Base-by-base conservation (phyloP, 2,797 vertebrate species). In the Oreortyx pictus region DNA sequence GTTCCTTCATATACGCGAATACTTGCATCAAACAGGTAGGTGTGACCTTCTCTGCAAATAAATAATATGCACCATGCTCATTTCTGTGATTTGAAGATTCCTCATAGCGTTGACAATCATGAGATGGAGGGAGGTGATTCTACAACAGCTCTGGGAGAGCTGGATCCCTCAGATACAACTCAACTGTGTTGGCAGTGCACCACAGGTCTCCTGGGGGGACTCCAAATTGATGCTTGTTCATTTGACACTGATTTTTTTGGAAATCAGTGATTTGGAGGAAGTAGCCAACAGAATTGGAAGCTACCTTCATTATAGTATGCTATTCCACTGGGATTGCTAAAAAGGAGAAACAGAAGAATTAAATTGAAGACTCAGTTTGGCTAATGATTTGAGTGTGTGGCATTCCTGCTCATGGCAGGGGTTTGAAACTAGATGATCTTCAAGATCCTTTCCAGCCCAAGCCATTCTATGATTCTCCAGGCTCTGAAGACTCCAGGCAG, bases 91-190 rank as follows among this genome's bases (percentile, higher is more conserved):
- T 31, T 9, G 70, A 59, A 15, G n/a, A 3, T 59, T 74, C 47
- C 29, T 56, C 23, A 29, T 6, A 11, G 13, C 7, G 6, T 9
- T 22, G 41, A 23, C 20, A 44, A 31, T 16, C n/a, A 31, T 56
- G 47, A 14, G 31, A 15, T 13, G n/a, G 24, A 5, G 20, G n/a
- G 20, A 88, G 7, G 1, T 0, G 0, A 3, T 37, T 39, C 46
- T 68, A 65, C 47, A 57, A 12, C 6, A 33, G 29, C 5, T 2
- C 73, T 78, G 61, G 59, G 67, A 73, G 44, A 57, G 19, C 47
- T 52, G 27, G 43, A 4, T 44, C 76, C 56, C 8, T 72, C 52
- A 43, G 18, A 0, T 8, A 6, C 2, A 31, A 14, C 29, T 77
- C 60, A 41, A 18, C 57, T 5, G 6, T 2, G 1, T 29, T 20